These are phyloP conservation scores for Batillaria attramentaria DNA, from an alignment of 1,140 invertebrate species.

Conservation along the genomic window DNA sequence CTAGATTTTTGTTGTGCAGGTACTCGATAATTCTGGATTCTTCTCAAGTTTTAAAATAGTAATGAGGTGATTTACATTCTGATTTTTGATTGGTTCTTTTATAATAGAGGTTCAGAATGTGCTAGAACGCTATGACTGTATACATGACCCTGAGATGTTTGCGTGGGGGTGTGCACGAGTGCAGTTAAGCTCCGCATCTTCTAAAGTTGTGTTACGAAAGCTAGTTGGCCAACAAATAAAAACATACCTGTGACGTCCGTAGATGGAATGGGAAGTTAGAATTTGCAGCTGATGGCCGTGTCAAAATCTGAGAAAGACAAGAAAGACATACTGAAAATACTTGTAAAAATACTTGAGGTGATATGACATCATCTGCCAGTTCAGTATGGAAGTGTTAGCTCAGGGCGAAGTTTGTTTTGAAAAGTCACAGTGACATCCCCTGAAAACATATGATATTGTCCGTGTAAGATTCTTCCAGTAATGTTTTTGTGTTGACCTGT, in stretches of 20 bases:
- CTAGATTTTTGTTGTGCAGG: no score
- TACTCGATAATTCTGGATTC: no score
- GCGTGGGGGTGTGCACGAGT: neutral
- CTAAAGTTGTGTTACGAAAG: neutral
- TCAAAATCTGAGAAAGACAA: constrained; percentile 78
- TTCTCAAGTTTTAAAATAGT: no score
- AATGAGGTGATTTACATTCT: no score
- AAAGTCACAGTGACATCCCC: neutral
- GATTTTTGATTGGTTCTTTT: no score
- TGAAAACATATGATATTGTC: neutral
- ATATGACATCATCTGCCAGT: neutral
- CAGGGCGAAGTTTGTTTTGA: neutral
- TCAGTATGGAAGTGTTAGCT: neutral
- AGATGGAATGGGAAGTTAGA: constrained; percentile 91
- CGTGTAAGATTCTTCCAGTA: neutral
- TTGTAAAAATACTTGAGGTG: constrained; percentile 7
- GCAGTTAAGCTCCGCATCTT: neutral
- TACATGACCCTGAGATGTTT: no score
- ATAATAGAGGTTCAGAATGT: no score
- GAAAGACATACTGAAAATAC: constrained; percentile 18
- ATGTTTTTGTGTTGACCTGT: no score
- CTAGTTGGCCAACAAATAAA: neutral
- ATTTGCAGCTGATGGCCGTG: constrained; percentile 85
- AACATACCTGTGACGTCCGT: constrained; percentile 80
- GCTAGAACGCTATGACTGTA: no score